Percentiles rank a stretch among this genome's conserved stretches.
Evolutionary conservation across 1,140 invertebrate genomes (phyloP).

Genomic region (Tetraneura akinire): DNA sequence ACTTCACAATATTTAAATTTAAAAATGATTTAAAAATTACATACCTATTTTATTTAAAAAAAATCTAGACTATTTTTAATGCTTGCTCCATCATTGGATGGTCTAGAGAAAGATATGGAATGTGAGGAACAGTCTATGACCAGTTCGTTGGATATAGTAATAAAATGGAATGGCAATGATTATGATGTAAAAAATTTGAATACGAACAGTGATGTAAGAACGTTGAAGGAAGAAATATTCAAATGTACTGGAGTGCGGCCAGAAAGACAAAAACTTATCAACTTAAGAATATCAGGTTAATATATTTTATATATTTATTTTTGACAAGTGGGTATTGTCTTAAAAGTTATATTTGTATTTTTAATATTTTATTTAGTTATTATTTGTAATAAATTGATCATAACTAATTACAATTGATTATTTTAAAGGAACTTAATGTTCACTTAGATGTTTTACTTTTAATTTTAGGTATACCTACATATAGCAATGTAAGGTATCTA

Average conservation of each 20-base stretch:
- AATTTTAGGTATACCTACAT: too few relatives aligned
- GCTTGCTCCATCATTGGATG: neutral
- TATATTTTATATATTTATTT: too few relatives aligned
- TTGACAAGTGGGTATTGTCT: too few relatives aligned
- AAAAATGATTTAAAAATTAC: conserved; percentile 26
- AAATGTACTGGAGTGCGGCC: conserved; percentile 82
- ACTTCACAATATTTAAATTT: too few relatives aligned
- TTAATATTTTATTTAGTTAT: too few relatives aligned
- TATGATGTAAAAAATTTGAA: conserved; percentile 71
- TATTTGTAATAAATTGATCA: too few relatives aligned
- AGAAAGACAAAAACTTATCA: conserved; percentile 89
- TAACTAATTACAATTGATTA: too few relatives aligned
- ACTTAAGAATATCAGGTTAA: conserved; percentile 88
- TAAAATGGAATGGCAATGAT: conserved; percentile 92
- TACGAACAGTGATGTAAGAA: conserved; percentile 72
- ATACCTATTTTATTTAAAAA: neutral
- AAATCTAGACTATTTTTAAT: neutral
- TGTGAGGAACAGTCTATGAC: neutral
- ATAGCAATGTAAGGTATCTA: too few relatives aligned
- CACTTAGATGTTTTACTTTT: too few relatives aligned
- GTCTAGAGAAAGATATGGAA: conserved; percentile 22
- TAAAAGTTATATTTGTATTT: too few relatives aligned
- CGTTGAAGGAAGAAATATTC: conserved; percentile 78
- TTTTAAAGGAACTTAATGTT: too few relatives aligned
- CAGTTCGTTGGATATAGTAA: conserved; percentile 63